phyloP scores from a whole-genome alignment of 2,888 invertebrate species.

The Polydrusus pterygomalis region DNA sequence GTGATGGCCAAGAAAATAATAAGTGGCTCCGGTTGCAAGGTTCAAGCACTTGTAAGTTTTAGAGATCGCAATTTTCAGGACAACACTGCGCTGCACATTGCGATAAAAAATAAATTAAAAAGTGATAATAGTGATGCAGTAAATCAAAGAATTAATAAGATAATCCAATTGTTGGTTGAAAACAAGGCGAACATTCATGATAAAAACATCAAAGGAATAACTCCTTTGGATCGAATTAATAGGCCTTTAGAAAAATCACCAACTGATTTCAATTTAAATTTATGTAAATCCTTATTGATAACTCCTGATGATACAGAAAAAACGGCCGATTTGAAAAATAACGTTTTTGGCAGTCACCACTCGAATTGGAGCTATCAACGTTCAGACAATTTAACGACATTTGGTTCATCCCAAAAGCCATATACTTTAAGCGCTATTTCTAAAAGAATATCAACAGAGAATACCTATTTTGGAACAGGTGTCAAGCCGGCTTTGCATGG shows the following conservation, averaged over 20 bases:
- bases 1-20: not conserved
- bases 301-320: not conserved
- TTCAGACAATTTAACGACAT: not conserved
- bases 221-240: not conserved
- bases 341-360: not conserved
- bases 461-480: conserved; percentile 24
- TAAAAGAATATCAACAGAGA: not conserved
- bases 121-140: not conserved
- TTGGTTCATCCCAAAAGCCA: not conserved
- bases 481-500: conserved; percentile 39
- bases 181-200: conserved; percentile 14
- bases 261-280: conserved; percentile 1
- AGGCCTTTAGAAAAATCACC: conserved; percentile 19
- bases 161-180: conserved; percentile 25
- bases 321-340: not conserved
- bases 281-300: not conserved
- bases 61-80: not conserved
- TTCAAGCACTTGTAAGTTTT: conserved; percentile 8
- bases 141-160: not conserved
- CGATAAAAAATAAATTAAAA: conserved; percentile 14
- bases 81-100: conserved; percentile 10
- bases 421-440: not conserved
- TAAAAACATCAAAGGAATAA: conserved; percentile 16
- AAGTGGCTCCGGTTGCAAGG: not conserved
- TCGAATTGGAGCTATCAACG: not conserved